These are phyloP conservation scores for Lochmaea crataegi DNA, from an alignment of 2,888 invertebrate species.

Conservation along the genomic window DNA sequence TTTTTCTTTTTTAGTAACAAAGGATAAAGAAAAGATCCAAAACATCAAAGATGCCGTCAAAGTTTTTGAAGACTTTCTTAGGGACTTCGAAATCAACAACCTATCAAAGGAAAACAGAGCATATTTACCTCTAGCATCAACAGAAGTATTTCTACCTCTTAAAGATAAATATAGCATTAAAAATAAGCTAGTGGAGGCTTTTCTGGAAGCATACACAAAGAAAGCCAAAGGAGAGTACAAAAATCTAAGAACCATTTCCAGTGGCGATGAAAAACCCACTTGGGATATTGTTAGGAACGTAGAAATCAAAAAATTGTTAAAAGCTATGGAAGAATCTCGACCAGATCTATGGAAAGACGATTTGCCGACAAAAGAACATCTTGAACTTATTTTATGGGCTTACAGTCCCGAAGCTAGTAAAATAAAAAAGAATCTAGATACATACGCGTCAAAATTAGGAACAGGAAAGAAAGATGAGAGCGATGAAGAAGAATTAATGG, in stretches of 20 bases:
- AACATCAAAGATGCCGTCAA: conserved; percentile 80
- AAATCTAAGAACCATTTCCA: conserved; percentile 74
- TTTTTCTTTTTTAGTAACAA: conserved; percentile 70
- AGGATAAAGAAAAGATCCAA: conserved; percentile 79
- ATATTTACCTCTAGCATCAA: conserved; percentile 73
- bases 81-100: conserved; percentile 77
- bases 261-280: conserved; percentile 70
- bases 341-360: conserved; percentile 74
- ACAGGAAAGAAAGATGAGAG: conserved; percentile 46
- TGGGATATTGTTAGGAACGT: conserved; percentile 83
- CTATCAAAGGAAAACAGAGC: conserved; percentile 76
- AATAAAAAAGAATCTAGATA: conserved; percentile 71
- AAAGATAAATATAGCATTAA: conserved; percentile 68
- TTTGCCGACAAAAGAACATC: conserved; percentile 76
- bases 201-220: conserved; percentile 73
- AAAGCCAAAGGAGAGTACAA: conserved; percentile 78
- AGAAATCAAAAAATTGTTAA: conserved; percentile 70
- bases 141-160: conserved; percentile 69
- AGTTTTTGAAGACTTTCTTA: conserved; percentile 78
- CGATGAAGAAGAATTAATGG: conserved; percentile 39
- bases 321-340: conserved; percentile 71
- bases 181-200: conserved; percentile 67
- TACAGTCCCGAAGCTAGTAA: conserved; percentile 79
- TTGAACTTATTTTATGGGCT: conserved; percentile 79
- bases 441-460: conserved; percentile 65